These are phyloP conservation scores for Drosophila mimica DNA, from an alignment of 2,888 invertebrate species.

Conservation along the genomic window DNA sequence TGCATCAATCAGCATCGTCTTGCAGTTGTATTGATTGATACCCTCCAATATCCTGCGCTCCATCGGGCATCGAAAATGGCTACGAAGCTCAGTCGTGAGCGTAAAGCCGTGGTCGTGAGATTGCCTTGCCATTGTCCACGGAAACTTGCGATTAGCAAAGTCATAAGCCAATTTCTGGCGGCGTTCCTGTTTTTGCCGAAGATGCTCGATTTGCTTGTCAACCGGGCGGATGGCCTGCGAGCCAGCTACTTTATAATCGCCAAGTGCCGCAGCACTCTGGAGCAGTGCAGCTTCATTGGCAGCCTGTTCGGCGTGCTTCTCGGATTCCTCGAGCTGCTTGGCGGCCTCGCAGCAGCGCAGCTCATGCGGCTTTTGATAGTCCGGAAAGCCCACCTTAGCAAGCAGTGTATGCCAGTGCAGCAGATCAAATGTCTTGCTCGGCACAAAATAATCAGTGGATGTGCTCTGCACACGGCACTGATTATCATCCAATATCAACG, in stretches of 20 bases:
- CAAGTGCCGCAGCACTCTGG: background rate
- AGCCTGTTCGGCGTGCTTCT: conserved; percentile 29
- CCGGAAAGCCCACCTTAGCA: conserved; percentile 58
- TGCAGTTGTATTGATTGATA: conserved; percentile 64
- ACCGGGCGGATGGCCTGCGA: conserved; percentile 49
- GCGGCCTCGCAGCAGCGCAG: conserved; percentile 51
- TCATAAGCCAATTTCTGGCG: conserved; percentile 70
- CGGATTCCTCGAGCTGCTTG: conserved; percentile 7
- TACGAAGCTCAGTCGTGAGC: conserved; percentile 47
- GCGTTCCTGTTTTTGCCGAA: conserved; percentile 41
- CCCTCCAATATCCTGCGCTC: conserved; percentile 61
- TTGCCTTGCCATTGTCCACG: conserved; percentile 72
- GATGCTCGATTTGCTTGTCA: conserved; percentile 38
- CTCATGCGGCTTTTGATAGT: conserved; percentile 59
- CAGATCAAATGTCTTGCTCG: conserved; percentile 60
- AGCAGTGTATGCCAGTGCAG: conserved; percentile 69
- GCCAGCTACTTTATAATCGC: conserved; percentile 13
- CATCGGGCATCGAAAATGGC: conserved; percentile 53
- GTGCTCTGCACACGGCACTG: conserved; percentile 60
- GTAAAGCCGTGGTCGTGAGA: conserved; percentile 47
- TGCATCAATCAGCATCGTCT: conserved; percentile 76
- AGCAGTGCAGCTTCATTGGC: conserved; percentile 25
- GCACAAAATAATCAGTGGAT: conserved; percentile 57
- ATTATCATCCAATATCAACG: conserved; percentile 73
- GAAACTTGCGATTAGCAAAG: conserved; percentile 72